Base-by-base conservation (phyloP, 2,113 vertebrate genomes). In the Prunella himalayana region DNA sequence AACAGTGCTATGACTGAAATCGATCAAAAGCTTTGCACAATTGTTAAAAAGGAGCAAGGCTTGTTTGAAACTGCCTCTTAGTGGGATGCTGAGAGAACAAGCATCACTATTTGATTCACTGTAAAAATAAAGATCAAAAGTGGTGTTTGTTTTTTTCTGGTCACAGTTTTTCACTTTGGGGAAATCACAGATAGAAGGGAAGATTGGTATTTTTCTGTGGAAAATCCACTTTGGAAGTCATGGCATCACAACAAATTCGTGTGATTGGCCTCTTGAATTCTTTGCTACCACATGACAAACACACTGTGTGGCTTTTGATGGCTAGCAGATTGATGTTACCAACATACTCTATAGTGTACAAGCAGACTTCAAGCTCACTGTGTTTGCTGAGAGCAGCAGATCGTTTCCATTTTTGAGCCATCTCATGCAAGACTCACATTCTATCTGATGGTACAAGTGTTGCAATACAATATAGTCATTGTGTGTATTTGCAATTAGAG, bases 381-480 rank as follows among this genome's bases (percentile, higher is more conserved):
- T 97, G 93, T 96, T 97, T 96, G 93, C 91, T 95, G 82, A 93
- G 33, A 92, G 17, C 16, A 94, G 88, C 90, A 93, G 92, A 91
- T 92, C 22, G 82, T 96, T 79, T 91, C 92, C 96, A 89, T 97
- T 96, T 90, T 86, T 94, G 96, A 95, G 91, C 88, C 96, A 97
- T 97, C 95, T 92, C 97, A 97, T 94, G 96, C 97, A 89, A 91
- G 92, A 77, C 59, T 88, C 86, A 61, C 78, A 80, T 90, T 89
- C 70, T 94, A n/a, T 82, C 77, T 90, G 83, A 83, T 82, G 56
- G 96, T 97, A 92, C 97, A 97, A 97, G 94, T 97, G 96, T 97
- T 97, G 96, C 96, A 97, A 97, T 97, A 96, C 96, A 95, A 87
- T 72, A 85, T 39, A 97, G 92, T 93, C 91, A 90, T 95, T 24